Conservation (phyloP, 2,888 invertebrate species). For the Capitulum mitella region DNA sequence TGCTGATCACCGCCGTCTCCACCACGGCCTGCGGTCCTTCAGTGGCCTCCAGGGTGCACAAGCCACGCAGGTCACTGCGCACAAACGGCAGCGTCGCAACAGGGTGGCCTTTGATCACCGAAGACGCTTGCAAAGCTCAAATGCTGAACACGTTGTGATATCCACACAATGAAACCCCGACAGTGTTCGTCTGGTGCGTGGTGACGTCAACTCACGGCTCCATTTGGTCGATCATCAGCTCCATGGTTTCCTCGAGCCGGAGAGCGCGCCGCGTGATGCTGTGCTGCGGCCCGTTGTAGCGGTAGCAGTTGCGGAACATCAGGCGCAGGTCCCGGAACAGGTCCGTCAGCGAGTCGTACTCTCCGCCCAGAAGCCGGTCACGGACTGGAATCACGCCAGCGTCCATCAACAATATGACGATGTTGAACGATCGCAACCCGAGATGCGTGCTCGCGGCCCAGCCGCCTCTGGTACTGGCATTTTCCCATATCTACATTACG, state of each 20-base stretch:
- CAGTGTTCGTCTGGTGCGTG: too few relatives aligned
- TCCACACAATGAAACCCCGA: neutral
- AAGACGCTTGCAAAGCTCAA: too few relatives aligned
- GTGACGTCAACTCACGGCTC: slow-evolving; percentile 42
- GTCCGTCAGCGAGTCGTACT: slow-evolving; percentile 46
- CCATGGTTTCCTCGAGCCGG: slow-evolving; percentile 46
- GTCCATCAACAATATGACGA: too few relatives aligned
- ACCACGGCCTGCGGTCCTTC: slow-evolving; percentile 33
- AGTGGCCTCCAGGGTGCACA: slow-evolving; percentile 41
- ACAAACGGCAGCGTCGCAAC: too few relatives aligned
- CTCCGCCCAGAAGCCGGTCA: slow-evolving; percentile 42
- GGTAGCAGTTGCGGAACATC: slow-evolving; percentile 49
- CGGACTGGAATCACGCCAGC: too few relatives aligned
- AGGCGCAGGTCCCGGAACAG: slow-evolving; percentile 47
- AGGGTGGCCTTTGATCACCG: too few relatives aligned
- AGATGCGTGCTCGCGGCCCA: too few relatives aligned
- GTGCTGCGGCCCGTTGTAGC: slow-evolving; percentile 48
- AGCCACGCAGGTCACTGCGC: slow-evolving; percentile 41
- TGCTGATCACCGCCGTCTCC: neutral
- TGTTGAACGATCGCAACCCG: too few relatives aligned
- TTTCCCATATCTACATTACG: too few relatives aligned
- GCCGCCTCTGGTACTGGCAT: too few relatives aligned
- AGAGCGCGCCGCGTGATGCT: slow-evolving; percentile 46
- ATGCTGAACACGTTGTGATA: too few relatives aligned
- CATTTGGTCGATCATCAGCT: slow-evolving; percentile 46